Evolutionary conservation across 2,888 invertebrate genomes (phyloP), one percentile per base, ranked within the genome.

Genomic region (Teinopalpus imperialis): DNA sequence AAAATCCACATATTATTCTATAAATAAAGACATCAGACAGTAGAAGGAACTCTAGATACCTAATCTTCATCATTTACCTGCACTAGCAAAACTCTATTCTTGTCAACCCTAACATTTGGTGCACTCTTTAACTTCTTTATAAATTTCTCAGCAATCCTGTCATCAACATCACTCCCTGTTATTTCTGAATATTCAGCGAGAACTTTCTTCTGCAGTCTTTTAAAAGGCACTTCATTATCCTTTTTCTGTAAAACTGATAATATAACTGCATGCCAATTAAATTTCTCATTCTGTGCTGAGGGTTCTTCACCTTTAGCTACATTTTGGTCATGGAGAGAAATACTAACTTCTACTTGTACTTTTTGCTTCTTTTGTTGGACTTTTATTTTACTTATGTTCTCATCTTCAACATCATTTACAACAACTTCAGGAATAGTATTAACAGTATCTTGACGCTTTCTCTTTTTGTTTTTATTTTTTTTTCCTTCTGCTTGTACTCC

Each of bases 201-300:
- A 3, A 95, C 92, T 79, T 95, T 96, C 68, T 94, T 95, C 59
- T 93, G 92, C 9, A 97, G 77, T 60, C 94, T 94, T 63, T 94
- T 94, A 43, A 94, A 69, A 0, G 92, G 90, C 29, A 96, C 83
- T 61, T 93, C 93, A 54, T 93, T 91, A 2, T 90, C 91, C 60
- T 86, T 86, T 35, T 87, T 81, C 49, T 86, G 64, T 42, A 92
- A 68, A 32, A 91, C 78, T 1, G 88, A 78, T 44, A 86, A 57
- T 8, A 90, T 90, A 2, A 83, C 79, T 3, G 74, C 77, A 56
- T 87, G 85, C 90, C 90, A 90, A 48, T 89, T 74, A 45, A 90
- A 90, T 53, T 80, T 83, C 0, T 79, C 83, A 43, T 53, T 59
- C 36, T 61, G 72, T 26, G 52, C 55, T 52, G 59, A 53, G 51